Conservation (phyloP, 2,797 vertebrate genomes). For the Poecile montanus region DNA sequence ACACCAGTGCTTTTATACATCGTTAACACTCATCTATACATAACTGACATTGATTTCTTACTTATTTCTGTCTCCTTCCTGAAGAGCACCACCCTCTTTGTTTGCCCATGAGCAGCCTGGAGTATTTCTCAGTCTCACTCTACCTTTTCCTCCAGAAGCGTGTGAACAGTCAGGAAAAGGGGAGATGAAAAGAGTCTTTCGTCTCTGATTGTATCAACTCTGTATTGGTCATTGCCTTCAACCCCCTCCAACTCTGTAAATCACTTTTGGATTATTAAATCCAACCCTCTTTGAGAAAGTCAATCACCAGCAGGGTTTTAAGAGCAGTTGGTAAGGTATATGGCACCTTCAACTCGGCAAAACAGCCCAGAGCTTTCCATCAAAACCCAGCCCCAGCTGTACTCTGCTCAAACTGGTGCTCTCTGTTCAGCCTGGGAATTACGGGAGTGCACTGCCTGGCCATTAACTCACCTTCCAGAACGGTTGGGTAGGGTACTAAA, state of each 20-base stretch:
- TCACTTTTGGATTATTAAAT: constrained; percentile 4
- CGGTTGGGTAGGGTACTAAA: constrained; percentile 58
- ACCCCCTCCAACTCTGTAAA: neutral
- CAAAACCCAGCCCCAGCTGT: neutral
- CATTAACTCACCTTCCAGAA: constrained; percentile 29
- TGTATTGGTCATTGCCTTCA: neutral
- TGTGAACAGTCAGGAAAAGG: neutral
- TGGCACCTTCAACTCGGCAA: neutral
- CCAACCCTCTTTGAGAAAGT: neutral
- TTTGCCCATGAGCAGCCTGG: neutral
- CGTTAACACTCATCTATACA: neutral
- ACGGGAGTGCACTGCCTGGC: neutral
- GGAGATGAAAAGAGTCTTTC: neutral
- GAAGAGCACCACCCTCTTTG: neutral
- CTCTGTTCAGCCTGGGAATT: neutral
- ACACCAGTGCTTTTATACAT: neutral
- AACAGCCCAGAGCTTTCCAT: neutral
- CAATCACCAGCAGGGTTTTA: neutral
- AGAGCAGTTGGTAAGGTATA: neutral
- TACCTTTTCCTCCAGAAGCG: neutral
- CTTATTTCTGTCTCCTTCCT: neutral
- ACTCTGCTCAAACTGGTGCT: neutral
- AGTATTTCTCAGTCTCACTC: neutral
- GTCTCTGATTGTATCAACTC: neutral
- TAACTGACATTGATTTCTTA: constrained; percentile 15